phyloP scores from a whole-genome alignment of 2,797 vertebrate species.

The Ataeniobius toweri region DNA sequence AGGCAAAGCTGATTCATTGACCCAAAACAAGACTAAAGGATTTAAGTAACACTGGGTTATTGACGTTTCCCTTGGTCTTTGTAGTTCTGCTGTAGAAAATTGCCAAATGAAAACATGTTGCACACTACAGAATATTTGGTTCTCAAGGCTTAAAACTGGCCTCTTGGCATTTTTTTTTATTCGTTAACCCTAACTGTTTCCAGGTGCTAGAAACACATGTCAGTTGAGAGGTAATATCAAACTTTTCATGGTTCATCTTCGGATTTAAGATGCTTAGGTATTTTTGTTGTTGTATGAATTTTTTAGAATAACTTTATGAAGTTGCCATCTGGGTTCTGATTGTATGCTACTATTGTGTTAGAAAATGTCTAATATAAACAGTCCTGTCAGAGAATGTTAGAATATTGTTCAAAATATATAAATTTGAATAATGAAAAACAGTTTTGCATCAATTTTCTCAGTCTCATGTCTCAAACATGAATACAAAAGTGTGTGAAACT shows the following conservation, averaged over 20 bases:
- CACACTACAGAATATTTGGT: not conserved
- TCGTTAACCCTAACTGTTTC: not conserved
- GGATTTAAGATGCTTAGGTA: not conserved
- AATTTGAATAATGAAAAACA: not conserved
- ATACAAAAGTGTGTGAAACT: not conserved
- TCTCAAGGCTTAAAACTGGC: not conserved
- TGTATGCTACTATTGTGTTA: not conserved
- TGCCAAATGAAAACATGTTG: not conserved
- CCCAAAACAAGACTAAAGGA: not conserved
- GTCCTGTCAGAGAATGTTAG: not conserved
- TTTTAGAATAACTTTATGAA: not conserved
- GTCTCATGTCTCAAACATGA: not conserved
- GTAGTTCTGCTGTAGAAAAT: not conserved
- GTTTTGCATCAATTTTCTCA: not conserved
- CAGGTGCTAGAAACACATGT: not conserved
- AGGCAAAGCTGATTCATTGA: constrained; percentile 2
- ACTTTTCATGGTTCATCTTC: not conserved
- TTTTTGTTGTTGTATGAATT: not conserved
- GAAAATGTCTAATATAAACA: not conserved
- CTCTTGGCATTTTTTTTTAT: not conserved
- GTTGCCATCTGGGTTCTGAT: not conserved
- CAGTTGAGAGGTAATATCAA: not conserved
- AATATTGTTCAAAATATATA: not conserved
- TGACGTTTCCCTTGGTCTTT: not conserved
- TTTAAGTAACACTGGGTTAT: constrained; percentile 1